A percentile compares a stretch with the other conserved stretches of the same genome.
These are phyloP conservation scores for Exephanes ischioxanthus DNA, from an alignment of 2,888 invertebrate genomes.

Conservation along the genomic window DNA sequence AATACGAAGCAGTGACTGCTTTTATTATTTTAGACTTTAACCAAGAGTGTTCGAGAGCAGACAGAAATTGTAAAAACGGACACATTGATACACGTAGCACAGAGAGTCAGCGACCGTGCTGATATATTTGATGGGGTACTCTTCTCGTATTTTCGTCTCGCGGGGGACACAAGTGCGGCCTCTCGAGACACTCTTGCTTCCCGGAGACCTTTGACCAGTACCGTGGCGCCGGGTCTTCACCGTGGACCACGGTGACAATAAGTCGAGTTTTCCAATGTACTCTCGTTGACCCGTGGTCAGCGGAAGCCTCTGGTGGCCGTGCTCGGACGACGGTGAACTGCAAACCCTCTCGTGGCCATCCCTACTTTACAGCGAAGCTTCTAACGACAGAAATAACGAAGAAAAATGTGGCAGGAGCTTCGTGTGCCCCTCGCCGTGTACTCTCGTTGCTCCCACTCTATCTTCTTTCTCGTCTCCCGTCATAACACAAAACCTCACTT, in stretches of 20 bases:
- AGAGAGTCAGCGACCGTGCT: slow-evolving; percentile 20
- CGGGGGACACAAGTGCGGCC: slow-evolving; percentile 56
- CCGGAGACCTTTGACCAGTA: slow-evolving; percentile 60
- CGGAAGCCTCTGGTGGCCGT: slow-evolving; percentile 8
- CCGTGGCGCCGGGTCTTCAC: slow-evolving; percentile 43
- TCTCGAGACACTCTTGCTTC: slow-evolving; percentile 66
- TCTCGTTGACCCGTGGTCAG: slow-evolving; percentile 57
- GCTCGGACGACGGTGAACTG: slow-evolving; percentile 27
- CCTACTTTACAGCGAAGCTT: slow-evolving; percentile 51
- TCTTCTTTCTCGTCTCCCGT: slow-evolving; percentile 9
- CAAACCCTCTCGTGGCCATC: slow-evolving; percentile 54
- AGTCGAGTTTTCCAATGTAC: slow-evolving; percentile 66
- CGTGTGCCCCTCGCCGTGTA: not conserved
- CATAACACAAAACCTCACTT: slow-evolving; percentile 43
- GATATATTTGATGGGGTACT: slow-evolving; percentile 60
- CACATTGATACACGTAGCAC: slow-evolving; percentile 3
- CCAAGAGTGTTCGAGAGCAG: not conserved
- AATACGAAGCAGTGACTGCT: not conserved
- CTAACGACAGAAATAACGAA: slow-evolving; percentile 58
- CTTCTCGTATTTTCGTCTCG: slow-evolving; percentile 52
- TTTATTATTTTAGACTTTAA: not conserved
- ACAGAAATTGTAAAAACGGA: slow-evolving; percentile 42
- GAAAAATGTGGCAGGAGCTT: slow-evolving; percentile 49
- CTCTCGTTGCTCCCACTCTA: slow-evolving; percentile 1
- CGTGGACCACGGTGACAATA: slow-evolving; percentile 55